Base-by-base conservation (phyloP, 2,888 invertebrate genomes). In the Sepioteuthis lessoniana region DNA sequence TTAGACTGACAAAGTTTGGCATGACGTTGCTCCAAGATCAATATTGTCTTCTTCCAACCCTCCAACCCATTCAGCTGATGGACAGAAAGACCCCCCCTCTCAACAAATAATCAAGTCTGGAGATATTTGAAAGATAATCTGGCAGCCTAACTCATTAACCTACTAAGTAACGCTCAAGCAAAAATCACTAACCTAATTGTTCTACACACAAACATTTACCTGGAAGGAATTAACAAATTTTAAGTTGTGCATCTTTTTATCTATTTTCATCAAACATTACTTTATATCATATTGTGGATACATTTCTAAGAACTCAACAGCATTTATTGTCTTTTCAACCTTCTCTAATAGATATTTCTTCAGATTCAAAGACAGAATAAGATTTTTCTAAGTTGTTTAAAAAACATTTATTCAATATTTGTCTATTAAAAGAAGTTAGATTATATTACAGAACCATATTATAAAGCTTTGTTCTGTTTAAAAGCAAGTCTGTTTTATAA, bases 21-120 rank as follows among this genome's bases (percentile, higher is more conserved):
- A 76, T 76, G 76, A 76, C 76, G 35, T 76, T 76, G 76, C 76
- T 76, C 76, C n/a, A n/a, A 76, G 76, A 76, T 76, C 76, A 76
- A 76, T 76, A 76, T 76, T 76, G n/a, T 76, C n/a, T 76, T 76
- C 76, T 76, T 76, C 76, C 19, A 76, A 76, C n/a, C 76, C 35
- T 35, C 10, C 3, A n/a, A 76, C n/a, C 13, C 35, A 76, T 76
- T 76, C 13, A 76, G 76, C 76, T n/a, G 13, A 35, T 76, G 76
- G 76, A 76, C n/a, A 76, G n/a, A n/a, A 16, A 76, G 19, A 13
- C 35, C 76, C 60, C n/a, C n/a, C 55, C 25, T 28, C 25, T 21
- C 55, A 55, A 35, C 76, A 76, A 76, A 76, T 76, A 35, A 76
- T 35, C 16, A 55, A 55, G 35, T 35, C 35, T 76, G 76, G n/a